Evolutionary conservation across 1,140 invertebrate genomes (phyloP).

Genomic region (Potamilus streckersoni): DNA sequence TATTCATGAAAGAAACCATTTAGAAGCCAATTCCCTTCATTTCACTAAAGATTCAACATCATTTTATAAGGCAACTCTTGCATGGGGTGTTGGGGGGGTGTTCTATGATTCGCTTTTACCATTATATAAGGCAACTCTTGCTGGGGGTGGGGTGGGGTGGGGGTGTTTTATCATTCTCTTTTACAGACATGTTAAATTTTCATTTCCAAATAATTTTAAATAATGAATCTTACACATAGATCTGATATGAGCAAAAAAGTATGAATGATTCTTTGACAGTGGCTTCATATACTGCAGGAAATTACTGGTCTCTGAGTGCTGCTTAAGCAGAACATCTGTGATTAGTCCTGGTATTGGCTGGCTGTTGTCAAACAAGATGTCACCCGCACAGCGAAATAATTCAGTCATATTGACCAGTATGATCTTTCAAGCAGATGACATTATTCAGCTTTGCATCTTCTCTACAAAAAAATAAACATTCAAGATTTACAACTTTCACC

Average conservation of each 20-base stretch:
- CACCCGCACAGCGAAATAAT: slow-evolving; percentile 59
- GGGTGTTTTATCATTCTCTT: not conserved
- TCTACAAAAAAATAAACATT: no score
- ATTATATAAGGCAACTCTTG: no score
- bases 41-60: no score
- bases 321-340: slow-evolving; percentile 57
- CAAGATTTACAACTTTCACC: no score
- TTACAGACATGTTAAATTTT: not conserved
- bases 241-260: slow-evolving; percentile 62
- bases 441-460: no score
- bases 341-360: slow-evolving; percentile 54
- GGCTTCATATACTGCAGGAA: slow-evolving; percentile 61
- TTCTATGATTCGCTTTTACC: no score
- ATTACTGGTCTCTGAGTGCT: slow-evolving; percentile 60
- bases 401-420: slow-evolving; percentile 12
- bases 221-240: slow-evolving; percentile 54
- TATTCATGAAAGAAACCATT: no score
- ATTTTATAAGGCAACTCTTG: no score
- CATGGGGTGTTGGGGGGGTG: no score
- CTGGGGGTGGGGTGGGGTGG: not conserved
- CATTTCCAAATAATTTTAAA: not conserved
- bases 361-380: slow-evolving; percentile 59
- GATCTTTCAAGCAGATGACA: not conserved
- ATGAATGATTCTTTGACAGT: slow-evolving; percentile 58
- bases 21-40: no score